Evolutionary conservation across 1,140 invertebrate genomes (phyloP).

Genomic region (Doryteuthis pealeii): DNA sequence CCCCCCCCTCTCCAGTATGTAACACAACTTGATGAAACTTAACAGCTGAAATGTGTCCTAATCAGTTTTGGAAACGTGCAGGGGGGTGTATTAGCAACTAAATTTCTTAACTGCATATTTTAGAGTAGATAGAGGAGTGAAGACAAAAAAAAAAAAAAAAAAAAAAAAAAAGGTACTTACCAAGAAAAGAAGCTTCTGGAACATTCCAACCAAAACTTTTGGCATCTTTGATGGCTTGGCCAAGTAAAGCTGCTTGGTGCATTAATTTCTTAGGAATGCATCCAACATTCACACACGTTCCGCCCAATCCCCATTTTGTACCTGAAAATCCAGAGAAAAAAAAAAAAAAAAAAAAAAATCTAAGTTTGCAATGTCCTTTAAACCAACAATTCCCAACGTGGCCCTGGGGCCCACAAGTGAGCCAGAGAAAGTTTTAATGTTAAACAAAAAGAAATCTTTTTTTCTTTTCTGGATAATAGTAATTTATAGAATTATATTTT

Average conservation of each 20-base stretch:
- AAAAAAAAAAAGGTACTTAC: not conserved
- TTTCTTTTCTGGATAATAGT: no score
- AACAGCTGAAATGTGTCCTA: no score
- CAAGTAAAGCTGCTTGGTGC: constrained; percentile 85
- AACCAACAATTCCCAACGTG: not conserved
- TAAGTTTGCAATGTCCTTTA: not conserved
- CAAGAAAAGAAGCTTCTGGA: constrained; percentile 46
- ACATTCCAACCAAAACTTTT: constrained; percentile 80
- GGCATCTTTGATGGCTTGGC: constrained; percentile 80
- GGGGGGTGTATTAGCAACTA: no score
- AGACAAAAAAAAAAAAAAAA: no score
- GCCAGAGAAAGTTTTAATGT: not conserved
- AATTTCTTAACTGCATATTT: no score
- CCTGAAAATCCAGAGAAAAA: constrained; percentile 22
- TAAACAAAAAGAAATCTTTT: no score
- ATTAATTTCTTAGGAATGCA: constrained; percentile 97
- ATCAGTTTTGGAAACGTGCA: no score
- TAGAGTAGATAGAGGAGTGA: no score
- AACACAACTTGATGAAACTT: no score
- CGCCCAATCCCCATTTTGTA: constrained; percentile 72
- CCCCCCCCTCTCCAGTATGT: no score
- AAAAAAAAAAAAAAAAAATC: not conserved
- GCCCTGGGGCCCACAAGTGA: not conserved
- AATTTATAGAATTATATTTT: no score
- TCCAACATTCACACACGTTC: constrained; percentile 95